Evolutionary conservation across 1,140 invertebrate genomes (phyloP).

Genomic region (Manduca sexta): DNA sequence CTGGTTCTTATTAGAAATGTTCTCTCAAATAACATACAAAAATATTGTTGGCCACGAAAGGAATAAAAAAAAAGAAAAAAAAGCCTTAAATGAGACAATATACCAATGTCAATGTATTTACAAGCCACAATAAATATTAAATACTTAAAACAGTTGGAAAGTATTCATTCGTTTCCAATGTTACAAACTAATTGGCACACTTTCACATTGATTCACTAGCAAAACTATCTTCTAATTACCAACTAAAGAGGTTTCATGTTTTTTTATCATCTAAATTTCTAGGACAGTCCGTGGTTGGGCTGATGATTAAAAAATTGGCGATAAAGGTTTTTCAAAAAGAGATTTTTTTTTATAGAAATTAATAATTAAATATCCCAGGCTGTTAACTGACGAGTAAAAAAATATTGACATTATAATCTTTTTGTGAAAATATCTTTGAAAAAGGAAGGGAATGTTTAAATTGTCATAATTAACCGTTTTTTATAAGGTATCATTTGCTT

Average conservation of each 20-base stretch:
- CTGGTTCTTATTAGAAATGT: too few relatives aligned
- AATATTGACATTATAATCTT: too few relatives aligned
- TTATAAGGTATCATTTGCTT: too few relatives aligned
- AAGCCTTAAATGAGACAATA: constrained; percentile 26
- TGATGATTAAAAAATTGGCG: background rate
- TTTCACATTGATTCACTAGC: constrained; percentile 69
- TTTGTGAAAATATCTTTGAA: too few relatives aligned
- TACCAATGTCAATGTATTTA: constrained; percentile 27
- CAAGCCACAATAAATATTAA: constrained; percentile 42
- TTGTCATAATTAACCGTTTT: too few relatives aligned
- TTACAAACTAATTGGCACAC: constrained; percentile 67
- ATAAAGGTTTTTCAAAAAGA: background rate
- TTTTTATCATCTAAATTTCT: constrained; percentile 2
- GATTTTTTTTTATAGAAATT: background rate
- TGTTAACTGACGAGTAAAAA: too few relatives aligned
- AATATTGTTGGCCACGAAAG: too few relatives aligned
- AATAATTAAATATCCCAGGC: too few relatives aligned
- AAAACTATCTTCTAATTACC: constrained; percentile 56
- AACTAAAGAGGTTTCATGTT: constrained; percentile 45
- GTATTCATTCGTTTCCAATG: constrained; percentile 21
- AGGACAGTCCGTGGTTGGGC: background rate
- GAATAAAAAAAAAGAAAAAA: constrained; percentile 5
- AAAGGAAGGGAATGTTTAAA: too few relatives aligned
- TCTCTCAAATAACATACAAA: too few relatives aligned
- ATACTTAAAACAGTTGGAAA: constrained; percentile 32